These are phyloP conservation scores for Melanostoma mellinum DNA, from an alignment of 2,888 invertebrate genomes.

Conservation along the genomic window DNA sequence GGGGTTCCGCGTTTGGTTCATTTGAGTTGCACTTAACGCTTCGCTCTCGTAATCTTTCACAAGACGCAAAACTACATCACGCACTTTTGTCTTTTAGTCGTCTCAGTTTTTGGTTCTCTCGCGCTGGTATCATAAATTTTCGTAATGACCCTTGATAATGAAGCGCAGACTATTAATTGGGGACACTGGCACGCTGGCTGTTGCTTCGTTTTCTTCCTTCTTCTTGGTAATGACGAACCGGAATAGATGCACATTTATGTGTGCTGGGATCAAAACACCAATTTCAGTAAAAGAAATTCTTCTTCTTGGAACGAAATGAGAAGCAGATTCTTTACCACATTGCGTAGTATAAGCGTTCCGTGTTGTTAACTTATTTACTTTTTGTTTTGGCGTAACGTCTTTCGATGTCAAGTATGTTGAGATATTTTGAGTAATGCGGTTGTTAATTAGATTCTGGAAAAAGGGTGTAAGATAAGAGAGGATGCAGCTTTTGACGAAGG, in stretches of 20 bases:
- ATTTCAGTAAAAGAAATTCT: neutral
- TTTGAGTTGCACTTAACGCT: constrained; percentile 63
- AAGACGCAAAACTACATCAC: constrained; percentile 52
- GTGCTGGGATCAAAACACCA: constrained; percentile 15
- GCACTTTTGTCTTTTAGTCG: constrained; percentile 56
- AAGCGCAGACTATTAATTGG: constrained; percentile 71
- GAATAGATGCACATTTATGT: constrained; percentile 32
- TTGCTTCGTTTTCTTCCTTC: constrained; percentile 9
- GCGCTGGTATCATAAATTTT: constrained; percentile 61
- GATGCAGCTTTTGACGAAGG: constrained; percentile 56
- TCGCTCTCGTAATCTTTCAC: constrained; percentile 65
- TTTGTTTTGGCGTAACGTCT: constrained; percentile 13
- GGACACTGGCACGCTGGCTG: constrained; percentile 50
- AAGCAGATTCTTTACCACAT: constrained; percentile 51
- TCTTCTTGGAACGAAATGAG: constrained; percentile 32
- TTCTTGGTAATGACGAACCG: constrained; percentile 30
- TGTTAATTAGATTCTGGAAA: constrained; percentile 52
- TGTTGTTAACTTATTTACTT: constrained; percentile 25
- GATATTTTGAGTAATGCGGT: constrained; percentile 41
- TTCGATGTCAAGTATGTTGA: constrained; percentile 38
- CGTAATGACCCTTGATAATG: constrained; percentile 72
- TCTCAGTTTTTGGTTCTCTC: constrained; percentile 19
- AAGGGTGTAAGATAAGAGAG: constrained; percentile 34
- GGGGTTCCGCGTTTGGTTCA: constrained; percentile 64
- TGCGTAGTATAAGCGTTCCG: constrained; percentile 27